These are phyloP conservation scores for Willisornis vidua DNA, from an alignment of 2,113 vertebrate genomes.

Conservation along the genomic window DNA sequence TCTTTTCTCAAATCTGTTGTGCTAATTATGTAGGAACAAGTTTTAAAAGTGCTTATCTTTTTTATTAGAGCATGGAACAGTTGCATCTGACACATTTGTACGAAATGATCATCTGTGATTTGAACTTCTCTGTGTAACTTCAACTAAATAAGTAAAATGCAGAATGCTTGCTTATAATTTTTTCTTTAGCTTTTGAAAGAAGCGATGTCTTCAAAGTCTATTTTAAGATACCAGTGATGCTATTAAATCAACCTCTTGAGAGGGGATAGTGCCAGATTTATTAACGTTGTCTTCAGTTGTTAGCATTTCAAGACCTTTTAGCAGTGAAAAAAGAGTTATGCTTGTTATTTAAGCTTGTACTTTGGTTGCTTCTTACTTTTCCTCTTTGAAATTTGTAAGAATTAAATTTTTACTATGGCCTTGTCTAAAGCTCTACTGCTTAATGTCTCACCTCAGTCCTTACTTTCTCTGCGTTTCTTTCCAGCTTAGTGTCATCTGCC, in stretches of 20 bases:
- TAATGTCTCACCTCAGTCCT: not conserved
- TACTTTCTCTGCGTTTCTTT: rapidly evolving
- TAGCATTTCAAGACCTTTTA: not conserved
- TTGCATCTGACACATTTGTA: not conserved
- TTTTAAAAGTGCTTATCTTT: not conserved
- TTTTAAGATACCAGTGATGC: not conserved
- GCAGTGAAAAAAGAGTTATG: not conserved
- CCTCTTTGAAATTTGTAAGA: not conserved
- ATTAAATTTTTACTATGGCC: not conserved
- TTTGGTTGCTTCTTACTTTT: not conserved
- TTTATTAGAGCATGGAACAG: not conserved
- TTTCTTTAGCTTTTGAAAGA: not conserved
- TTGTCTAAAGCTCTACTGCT: not conserved
- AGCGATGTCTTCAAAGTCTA: not conserved
- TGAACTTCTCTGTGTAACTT: not conserved
- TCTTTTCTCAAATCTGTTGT: not conserved
- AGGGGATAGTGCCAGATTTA: not conserved
- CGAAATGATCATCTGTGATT: not conserved
- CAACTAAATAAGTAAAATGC: not conserved
- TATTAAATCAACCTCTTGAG: not conserved
- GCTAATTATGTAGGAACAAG: not conserved
- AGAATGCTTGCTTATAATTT: not conserved
- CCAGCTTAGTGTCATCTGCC: not conserved
- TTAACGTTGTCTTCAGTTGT: not conserved
- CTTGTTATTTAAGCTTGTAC: not conserved